These are phyloP conservation scores for Drosophila meridionalis DNA, from an alignment of 2,888 invertebrate species.

Conservation along the genomic window DNA sequence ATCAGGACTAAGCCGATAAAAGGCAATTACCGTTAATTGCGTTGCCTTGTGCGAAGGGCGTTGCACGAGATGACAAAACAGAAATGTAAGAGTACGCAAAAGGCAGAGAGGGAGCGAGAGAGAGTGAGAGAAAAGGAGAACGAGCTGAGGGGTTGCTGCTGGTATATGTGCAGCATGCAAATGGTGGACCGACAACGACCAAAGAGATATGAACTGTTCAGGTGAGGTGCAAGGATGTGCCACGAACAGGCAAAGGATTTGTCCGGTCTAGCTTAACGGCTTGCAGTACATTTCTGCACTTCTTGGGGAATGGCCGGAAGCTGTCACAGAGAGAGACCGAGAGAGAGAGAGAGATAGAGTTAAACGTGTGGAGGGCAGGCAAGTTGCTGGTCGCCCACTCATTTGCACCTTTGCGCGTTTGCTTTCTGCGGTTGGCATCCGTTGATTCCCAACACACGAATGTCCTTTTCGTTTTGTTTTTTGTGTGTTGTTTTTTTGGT, in stretches of 20 bases:
- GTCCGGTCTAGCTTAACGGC: conserved; percentile 29
- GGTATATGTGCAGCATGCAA: conserved; percentile 70
- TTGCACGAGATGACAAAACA: conserved; percentile 53
- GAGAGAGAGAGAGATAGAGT: neutral
- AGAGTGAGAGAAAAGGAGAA: neutral
- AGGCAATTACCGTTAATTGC: conserved; percentile 81
- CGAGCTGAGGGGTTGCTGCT: neutral
- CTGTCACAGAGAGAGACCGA: neutral
- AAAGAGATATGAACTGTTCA: conserved; percentile 71
- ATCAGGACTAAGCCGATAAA: conserved; percentile 80
- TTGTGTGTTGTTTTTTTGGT: conserved; percentile 15
- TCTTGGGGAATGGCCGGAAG: conserved; percentile 9
- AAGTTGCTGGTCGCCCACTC: conserved; percentile 47
- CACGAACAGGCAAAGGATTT: conserved; percentile 19
- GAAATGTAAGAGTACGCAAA: conserved; percentile 37
- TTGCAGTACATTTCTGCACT: conserved; percentile 37
- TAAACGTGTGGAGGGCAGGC: neutral
- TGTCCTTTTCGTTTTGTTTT: conserved; percentile 51
- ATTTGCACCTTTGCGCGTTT: conserved; percentile 80
- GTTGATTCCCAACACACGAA: conserved; percentile 66
- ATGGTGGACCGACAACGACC: conserved; percentile 45
- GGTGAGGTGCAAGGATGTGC: conserved; percentile 32
- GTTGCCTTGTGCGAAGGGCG: conserved; percentile 64
- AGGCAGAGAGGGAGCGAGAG: conserved; percentile 9
- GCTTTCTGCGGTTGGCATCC: conserved; percentile 68